phyloP scores from a whole-genome alignment of 2,113 vertebrate genomes.

The Gadus chalcogrammus region DNA sequence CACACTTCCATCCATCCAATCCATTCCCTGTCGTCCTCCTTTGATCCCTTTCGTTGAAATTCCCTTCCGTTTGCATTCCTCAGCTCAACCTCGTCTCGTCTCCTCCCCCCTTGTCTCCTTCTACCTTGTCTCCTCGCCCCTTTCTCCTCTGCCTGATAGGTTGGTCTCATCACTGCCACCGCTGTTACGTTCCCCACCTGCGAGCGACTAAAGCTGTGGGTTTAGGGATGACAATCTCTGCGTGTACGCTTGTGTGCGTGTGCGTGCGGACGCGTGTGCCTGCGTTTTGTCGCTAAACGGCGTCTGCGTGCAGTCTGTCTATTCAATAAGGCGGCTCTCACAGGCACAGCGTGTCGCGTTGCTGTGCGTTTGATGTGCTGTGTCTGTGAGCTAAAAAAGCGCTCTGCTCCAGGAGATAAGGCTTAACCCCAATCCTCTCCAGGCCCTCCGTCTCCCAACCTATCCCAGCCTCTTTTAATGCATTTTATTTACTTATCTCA shows the following conservation, averaged over 20 bases:
- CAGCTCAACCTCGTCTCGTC: neutral
- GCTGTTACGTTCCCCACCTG: too few species aligned
- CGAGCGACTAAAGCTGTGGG: neutral
- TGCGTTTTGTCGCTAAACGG: neutral
- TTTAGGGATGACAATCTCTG: neutral
- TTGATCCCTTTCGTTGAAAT: too few species aligned
- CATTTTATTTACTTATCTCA: too few species aligned
- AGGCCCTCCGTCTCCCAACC: constrained; percentile 34
- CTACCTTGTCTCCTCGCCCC: neutral
- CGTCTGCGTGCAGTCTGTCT: neutral
- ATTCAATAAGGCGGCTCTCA: neutral
- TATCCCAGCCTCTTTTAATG: neutral
- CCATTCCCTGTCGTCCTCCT: neutral
- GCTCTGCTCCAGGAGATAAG: constrained; percentile 44
- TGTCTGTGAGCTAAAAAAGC: constrained; percentile 28
- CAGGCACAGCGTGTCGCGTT: neutral
- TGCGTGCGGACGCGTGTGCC: neutral
- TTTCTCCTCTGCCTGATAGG: neutral
- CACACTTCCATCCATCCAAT: too few species aligned
- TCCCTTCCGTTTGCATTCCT: too few species aligned
- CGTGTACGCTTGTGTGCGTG: neutral
- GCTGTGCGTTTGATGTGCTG: constrained; percentile 30
- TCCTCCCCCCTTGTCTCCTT: neutral
- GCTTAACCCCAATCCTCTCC: constrained; percentile 52
- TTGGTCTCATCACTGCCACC: too few species aligned